Evolutionary conservation across 1,140 invertebrate genomes (phyloP), one percentile per base, ranked within the genome.

Genomic region (Manduca sexta): DNA sequence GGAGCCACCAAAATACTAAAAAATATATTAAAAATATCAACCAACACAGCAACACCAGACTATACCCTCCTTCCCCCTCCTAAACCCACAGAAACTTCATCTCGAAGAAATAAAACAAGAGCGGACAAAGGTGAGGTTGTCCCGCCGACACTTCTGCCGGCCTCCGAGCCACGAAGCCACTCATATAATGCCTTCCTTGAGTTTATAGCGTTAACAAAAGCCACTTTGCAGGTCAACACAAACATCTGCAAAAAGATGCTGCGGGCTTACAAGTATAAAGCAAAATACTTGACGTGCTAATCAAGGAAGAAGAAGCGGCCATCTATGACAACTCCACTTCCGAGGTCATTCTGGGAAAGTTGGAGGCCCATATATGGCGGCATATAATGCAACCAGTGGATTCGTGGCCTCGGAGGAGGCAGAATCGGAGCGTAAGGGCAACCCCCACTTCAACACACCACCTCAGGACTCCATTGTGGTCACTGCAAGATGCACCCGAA

Each of bases 271-370:
- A 14, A 29, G 3, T 14, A 15, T 13, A 33, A 31, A 46, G 38
- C 13, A 10, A 7, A 3, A 26, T 56, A 12, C 38, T 53, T 1
- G 13, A 46, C 13, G 35, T 35, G 0, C 16, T 30, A 45, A 50
- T 67, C 10, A 47, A 57, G 30, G 50, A 60, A 34, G 49, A 40
- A 3, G 49, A 58, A 7, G 56, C 56, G 6, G 41, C 56, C 18
- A 44, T 62, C 17, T 62, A 62, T n/a, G 21, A 69, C 34, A 69
- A 64, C 49, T 18, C 34, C 10, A 58, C 49, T 1, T 31, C 41
- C 13, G 18, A 52, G 14, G 45, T 54, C 12, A 16, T 65, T 0
- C 17, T 3, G 7, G 54, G 49, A 21, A 31, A 39, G 3, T 31
- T 44, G 7, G 34, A 15, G 7, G 33, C 4, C 21, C n/a, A 6